Evolutionary conservation across 1,140 invertebrate species (phyloP).

Genomic region (Acromyrmex echinatior): DNA sequence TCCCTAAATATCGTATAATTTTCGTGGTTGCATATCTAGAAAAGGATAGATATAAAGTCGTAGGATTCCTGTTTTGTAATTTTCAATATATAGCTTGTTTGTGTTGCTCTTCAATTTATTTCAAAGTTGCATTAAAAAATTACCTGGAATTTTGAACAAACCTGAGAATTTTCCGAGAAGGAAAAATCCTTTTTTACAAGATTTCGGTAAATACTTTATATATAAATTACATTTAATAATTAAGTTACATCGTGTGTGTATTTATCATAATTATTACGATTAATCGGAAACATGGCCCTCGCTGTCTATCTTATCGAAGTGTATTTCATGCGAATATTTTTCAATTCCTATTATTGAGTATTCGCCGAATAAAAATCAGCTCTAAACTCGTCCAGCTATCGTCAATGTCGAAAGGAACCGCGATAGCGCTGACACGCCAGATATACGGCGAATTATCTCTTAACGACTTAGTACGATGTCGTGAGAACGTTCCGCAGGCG

Average conservation of each 20-base stretch:
- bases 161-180: no score
- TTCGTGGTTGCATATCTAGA: no score
- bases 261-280: neutral
- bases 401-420: slow-evolving; percentile 44
- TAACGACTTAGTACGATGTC: slow-evolving; percentile 50
- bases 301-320: neutral
- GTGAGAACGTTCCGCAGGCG: slow-evolving; percentile 56
- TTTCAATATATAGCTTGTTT: no score
- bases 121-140: no score
- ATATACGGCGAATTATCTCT: slow-evolving; percentile 43
- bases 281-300: neutral
- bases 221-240: neutral
- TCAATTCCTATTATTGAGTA: neutral
- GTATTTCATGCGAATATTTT: neutral
- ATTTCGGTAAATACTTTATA: no score
- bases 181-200: no score
- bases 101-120: no score
- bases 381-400: slow-evolving; percentile 8
- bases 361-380: slow-evolving; percentile 23
- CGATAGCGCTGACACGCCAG: slow-evolving; percentile 45
- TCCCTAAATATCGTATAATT: no score
- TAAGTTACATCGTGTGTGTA: neutral
- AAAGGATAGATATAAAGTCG: no score
- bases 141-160: no score
- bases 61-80: no score